Base-by-base conservation (phyloP, 2,797 vertebrate species). In the Rallus crepitans region DNA sequence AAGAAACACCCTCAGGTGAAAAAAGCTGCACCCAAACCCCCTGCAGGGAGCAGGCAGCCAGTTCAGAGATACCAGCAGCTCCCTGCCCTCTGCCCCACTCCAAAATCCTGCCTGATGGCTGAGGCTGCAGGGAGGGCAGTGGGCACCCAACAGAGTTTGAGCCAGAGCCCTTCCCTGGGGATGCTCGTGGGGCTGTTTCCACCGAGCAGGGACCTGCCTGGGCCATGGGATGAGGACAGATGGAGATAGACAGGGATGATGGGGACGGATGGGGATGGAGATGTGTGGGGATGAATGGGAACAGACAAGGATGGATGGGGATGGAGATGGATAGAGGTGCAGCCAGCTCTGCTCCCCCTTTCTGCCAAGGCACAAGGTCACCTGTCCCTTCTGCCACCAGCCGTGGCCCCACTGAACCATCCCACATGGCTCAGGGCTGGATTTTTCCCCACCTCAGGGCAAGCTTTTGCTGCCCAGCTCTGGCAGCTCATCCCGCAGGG, bases 81-180 rank as follows among this genome's bases (percentile, higher is more conserved):
- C n/a, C 63, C 45, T 15, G 50, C 28, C 61, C 76, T 39, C 15
- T 31, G 42, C 33, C 72, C 52, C 0, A 1, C 1, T 9, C 77
- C 1, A 0, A 30, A 15, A 59, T 18, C 50, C 25, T 13, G 45
- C n/a, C 0, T 1, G 24, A 12, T 0, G 2, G 50, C 64, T 16
- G 66, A 13, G 59, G 42, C 42, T 45, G 42, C 42, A 25, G 56
- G 4, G 2, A 17, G 31, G 45, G 35, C 28, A 13, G 24, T 3
- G 2, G 1, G 4, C 28, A 5, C 37, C 66, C 0, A 2, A 33
- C 61, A 28, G 37, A 28, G 7, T 0, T 20, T 15, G 71, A 12
- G 42, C 56, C 0, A 2, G 24, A 24, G 48, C 73, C 2, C 1
- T 1, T 68, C 65, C 63, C 75, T 4, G 5, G 0, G 50, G 56